Evolutionary conservation across 2,113 vertebrate species (phyloP).

Genomic region (Corythaixoides concolor): DNA sequence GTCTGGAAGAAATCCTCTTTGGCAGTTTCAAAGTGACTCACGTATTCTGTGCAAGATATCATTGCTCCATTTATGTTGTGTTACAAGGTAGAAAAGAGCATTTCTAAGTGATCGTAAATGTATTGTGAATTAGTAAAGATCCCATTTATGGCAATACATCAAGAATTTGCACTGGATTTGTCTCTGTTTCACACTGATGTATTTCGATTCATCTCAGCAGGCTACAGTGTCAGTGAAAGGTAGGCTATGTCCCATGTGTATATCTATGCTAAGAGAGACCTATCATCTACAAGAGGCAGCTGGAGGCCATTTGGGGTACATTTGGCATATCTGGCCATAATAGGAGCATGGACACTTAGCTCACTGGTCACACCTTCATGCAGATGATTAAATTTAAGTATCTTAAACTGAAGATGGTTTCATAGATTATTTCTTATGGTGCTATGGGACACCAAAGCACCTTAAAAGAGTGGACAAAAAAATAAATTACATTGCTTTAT

Average conservation of each 20-base stretch:
- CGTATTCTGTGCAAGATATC: not conserved
- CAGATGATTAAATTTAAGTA: not conserved
- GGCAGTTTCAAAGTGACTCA: not conserved
- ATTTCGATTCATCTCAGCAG: not conserved
- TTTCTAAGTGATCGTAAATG: not conserved
- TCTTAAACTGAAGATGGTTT: not conserved
- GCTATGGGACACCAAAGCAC: not conserved
- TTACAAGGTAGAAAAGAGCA: not conserved
- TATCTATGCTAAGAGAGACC: not conserved
- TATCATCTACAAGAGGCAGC: not conserved
- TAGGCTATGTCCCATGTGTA: fast-evolving
- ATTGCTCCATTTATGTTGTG: not conserved
- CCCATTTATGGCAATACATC: not conserved
- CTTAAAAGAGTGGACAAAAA: not conserved
- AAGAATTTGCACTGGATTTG: not conserved
- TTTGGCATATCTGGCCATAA: fast-evolving
- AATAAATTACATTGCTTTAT: not conserved
- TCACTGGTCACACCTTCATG: not conserved
- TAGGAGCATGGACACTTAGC: not conserved
- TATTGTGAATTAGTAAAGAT: not conserved
- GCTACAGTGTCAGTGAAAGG: not conserved
- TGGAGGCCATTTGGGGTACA: not conserved
- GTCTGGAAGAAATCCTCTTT: slow-evolving; percentile 19
- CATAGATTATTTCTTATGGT: not conserved
- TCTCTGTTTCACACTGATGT: not conserved